phyloP scores from a whole-genome alignment of 2,113 vertebrate species.

The Protomyctophum bolini region DNA sequence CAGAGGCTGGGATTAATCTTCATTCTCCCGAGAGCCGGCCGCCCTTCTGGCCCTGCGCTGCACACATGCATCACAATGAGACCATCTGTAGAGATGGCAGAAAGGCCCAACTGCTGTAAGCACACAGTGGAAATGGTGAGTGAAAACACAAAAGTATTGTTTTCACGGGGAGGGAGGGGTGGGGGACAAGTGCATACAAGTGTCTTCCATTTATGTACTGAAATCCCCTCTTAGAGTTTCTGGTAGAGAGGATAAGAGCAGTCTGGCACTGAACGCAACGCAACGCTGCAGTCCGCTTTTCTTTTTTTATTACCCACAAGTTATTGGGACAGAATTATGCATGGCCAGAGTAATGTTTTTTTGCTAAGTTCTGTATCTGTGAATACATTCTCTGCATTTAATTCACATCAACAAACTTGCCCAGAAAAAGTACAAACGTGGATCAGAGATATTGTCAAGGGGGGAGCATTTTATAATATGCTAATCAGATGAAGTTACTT shows the following conservation, averaged over 20 bases:
- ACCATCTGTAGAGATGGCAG: not conserved
- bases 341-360: not conserved
- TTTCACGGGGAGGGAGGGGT: constrained; percentile 15
- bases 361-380: not conserved
- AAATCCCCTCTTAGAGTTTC: constrained; percentile 2
- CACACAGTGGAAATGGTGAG: too few species aligned
- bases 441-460: too few species aligned
- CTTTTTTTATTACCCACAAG: constrained; percentile 17
- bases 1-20: constrained; percentile 53
- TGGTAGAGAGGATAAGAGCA: not conserved
- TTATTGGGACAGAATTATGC: constrained; percentile 13
- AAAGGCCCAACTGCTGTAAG: too few species aligned
- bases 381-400: not conserved
- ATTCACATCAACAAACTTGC: not conserved
- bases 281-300: constrained; percentile 10
- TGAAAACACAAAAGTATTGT: not conserved
- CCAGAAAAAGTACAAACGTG: not conserved
- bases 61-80: constrained; percentile 36
- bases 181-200: constrained; percentile 20
- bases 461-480: too few species aligned
- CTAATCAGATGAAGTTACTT: too few species aligned
- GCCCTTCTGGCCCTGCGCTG: constrained; percentile 5
- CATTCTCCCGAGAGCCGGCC: constrained; percentile 33
- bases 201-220: constrained; percentile 24
- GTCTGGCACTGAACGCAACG: not conserved